A percentile compares a stretch with the other conserved stretches of the same genome.
Conservation (phyloP, 92 coral and sea anemone species). For the Heteractis magnifica region DNA sequence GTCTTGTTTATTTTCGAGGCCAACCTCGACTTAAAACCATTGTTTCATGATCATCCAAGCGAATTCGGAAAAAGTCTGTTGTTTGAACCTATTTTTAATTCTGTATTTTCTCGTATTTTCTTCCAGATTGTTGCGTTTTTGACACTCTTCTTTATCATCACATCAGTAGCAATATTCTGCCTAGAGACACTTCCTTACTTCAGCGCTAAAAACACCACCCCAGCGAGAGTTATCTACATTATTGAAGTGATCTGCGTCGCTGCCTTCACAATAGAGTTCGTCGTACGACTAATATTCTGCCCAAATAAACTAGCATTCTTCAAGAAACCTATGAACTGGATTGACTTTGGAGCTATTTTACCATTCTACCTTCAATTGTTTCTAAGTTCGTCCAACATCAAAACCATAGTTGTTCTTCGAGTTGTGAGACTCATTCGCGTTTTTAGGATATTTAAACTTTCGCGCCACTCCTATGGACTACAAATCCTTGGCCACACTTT, state of each 20-base stretch:
- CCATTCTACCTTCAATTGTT: constrained; percentile 81
- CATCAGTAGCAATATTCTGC: constrained; percentile 86
- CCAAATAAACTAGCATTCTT: constrained; percentile 81
- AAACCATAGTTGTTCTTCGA: constrained; percentile 82
- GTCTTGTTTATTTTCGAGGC: no score
- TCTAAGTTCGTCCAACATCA: constrained; percentile 71
- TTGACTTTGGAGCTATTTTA: constrained; percentile 89
- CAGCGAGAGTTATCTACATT: constrained; percentile 50
- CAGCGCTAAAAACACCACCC: constrained; percentile 45
- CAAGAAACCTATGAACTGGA: constrained; percentile 97
- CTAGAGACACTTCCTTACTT: constrained; percentile 89
- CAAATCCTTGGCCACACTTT: constrained; percentile 98
- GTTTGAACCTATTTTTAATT: no score
- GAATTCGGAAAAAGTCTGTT: no score
- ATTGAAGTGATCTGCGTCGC: constrained; percentile 83
- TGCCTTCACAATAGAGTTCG: constrained; percentile 84
- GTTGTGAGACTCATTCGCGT: constrained; percentile 91
- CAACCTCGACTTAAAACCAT: no score
- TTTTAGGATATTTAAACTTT: constrained; percentile 89
- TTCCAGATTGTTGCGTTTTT: constrained; percentile 77
- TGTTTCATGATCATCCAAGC: no score
- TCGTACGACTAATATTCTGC: constrained; percentile 66
- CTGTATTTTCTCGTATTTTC: neutral
- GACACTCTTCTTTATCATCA: constrained; percentile 76
- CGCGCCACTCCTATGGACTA: constrained; percentile 97